Evolutionary conservation across 2,113 vertebrate species (phyloP).

Genomic region (Spea bombifrons): DNA sequence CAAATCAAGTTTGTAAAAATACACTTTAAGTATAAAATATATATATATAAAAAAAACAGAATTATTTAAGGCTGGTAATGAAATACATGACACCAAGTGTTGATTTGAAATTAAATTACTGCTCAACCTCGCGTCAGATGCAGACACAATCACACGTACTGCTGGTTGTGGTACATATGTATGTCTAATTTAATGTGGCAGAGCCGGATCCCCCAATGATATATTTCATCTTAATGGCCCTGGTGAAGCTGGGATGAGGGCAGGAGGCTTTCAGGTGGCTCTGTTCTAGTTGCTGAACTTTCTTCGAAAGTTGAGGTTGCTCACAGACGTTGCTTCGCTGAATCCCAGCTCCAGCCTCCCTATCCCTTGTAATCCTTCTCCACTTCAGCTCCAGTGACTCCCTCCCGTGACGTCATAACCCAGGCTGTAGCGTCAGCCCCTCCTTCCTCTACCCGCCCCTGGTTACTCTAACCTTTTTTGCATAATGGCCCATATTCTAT

Average conservation of each 20-base stretch:
- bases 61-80: neutral
- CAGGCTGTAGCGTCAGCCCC: constrained; percentile 68
- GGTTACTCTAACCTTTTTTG: constrained; percentile 61
- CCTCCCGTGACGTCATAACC: constrained; percentile 90
- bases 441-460: constrained; percentile 47
- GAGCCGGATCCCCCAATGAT: neutral
- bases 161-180: neutral
- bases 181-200: constrained; percentile 15
- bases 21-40: neutral
- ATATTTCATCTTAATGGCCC: constrained; percentile 16
- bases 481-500: constrained; percentile 60
- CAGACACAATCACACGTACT: constrained; percentile 13
- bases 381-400: constrained; percentile 85
- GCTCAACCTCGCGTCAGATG: constrained; percentile 40
- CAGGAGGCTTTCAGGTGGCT: neutral
- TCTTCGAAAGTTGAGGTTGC: constrained; percentile 82
- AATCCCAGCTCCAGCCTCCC: constrained; percentile 80
- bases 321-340: constrained; percentile 65
- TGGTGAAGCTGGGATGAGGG: constrained; percentile 18
- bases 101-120: constrained; percentile 20
- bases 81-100: neutral
- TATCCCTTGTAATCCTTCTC: constrained; percentile 83
- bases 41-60: neutral
- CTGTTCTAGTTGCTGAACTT: constrained; percentile 74
- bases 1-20: neutral